Evolutionary conservation across 53 echinoderm and acorn worm species (phyloP), one percentile per base, ranked within the genome.

Genomic region (Echinometra lucunter): DNA sequence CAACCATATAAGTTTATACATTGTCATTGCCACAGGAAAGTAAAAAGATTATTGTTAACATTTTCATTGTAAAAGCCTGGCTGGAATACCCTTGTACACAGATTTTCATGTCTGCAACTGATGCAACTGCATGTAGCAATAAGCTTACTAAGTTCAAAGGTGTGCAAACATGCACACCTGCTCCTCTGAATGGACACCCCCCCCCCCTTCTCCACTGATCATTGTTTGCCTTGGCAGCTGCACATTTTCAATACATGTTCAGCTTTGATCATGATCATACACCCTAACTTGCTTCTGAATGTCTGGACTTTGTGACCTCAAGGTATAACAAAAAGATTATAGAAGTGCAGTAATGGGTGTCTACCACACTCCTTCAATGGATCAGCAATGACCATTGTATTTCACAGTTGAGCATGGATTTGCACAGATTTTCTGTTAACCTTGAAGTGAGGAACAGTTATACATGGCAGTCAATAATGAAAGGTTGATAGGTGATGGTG

Each of bases 301-400:
- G 7, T 78, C 78, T 78, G 42, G 78, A 78, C 78, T 78, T 78
- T 78, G 78, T 78, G 42, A 78, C 78, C 78, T 78, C 40, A 42
- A 40, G 42, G 5, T 40, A 40, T 21, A 19, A 19, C 18, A 75
- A 78, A 78, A 78, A 19, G 18, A 18, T 78, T 78, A n/a, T 78
- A 23, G 42, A 78, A 42, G 78, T 13, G 78, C 78, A 16, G 40
- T 35, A 35, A 38, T 78, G 78, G 78, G 78, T 78, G 38, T 78
- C 78, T 78, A 21, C 40, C 3, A 9, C 9, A 47, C 53, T 53
- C 38, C 38, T 69, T 69, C 69, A 69, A 69, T 69, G 69, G 69
- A 28, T 69, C 34, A 11, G 69, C 15, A 21, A 69, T 34, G 32
- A 15, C 32, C 69, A 69, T 69, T 69, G 69, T 69, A 69, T 12